phyloP scores from a whole-genome alignment of 2,888 invertebrate species.

The Caenorhabditis imperialis region DNA sequence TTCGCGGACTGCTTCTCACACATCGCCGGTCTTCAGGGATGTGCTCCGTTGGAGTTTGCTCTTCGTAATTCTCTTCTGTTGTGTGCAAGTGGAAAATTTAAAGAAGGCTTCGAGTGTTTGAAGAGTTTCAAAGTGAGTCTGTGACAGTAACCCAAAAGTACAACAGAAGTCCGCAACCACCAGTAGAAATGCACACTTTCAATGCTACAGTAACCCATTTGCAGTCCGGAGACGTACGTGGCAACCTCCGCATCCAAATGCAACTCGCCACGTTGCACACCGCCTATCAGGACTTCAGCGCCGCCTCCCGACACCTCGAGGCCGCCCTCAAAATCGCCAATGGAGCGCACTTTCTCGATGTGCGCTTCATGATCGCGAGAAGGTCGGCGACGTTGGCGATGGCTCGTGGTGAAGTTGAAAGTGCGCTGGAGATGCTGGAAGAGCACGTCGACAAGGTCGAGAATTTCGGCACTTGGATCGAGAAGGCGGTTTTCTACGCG shows the following conservation, averaged over 20 bases:
- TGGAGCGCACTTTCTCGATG: slow-evolving; percentile 8
- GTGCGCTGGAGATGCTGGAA: background rate
- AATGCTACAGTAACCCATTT: too few species aligned
- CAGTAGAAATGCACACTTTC: too few species aligned
- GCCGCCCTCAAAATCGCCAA: slow-evolving; percentile 14
- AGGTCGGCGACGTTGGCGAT: slow-evolving; percentile 22
- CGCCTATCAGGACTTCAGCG: background rate
- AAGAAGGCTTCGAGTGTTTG: slow-evolving; percentile 3
- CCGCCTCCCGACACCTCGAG: background rate
- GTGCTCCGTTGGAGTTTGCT: slow-evolving; percentile 28
- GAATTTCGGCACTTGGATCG: slow-evolving; percentile 8
- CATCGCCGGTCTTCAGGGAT: slow-evolving; percentile 6
- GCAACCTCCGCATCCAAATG: slow-evolving; percentile 26
- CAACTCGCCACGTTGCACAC: slow-evolving; percentile 31
- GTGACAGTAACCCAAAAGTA: too few species aligned
- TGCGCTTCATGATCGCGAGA: slow-evolving; percentile 10
- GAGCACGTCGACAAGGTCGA: background rate
- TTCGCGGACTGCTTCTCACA: slow-evolving; percentile 20
- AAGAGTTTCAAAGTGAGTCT: slow-evolving; percentile 6
- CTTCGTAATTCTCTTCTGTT: slow-evolving; percentile 29
- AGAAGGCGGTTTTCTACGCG: slow-evolving; percentile 20
- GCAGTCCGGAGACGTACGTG: slow-evolving; percentile 19
- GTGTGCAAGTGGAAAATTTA: slow-evolving; percentile 5
- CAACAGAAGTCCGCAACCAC: too few species aligned
- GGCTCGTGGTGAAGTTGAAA: background rate